phyloP scores from a whole-genome alignment of 2,888 invertebrate species.

The Nymphalis c-album region DNA sequence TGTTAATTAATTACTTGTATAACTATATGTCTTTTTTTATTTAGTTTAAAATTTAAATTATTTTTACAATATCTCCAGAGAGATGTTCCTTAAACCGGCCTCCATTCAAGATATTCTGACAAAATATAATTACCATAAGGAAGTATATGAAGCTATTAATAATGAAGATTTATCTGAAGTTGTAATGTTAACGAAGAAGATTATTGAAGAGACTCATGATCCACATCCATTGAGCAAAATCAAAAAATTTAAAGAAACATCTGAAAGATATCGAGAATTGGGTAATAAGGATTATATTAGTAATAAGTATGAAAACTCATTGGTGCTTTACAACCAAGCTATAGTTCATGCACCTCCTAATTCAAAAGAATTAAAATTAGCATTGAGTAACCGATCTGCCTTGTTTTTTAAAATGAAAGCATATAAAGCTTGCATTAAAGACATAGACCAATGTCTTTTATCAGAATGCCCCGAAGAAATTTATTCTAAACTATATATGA shows the following conservation, averaged over 20 bases:
- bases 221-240: conserved; percentile 19
- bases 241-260: conserved; percentile 38
- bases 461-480: conserved; percentile 45
- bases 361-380: conserved; percentile 42
- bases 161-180: conserved; percentile 41
- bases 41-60: not conserved
- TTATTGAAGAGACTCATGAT: conserved; percentile 38
- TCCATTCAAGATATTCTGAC: conserved; percentile 15
- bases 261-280: conserved; percentile 37
- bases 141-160: conserved; percentile 42
- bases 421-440: conserved; percentile 40
- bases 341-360: conserved; percentile 44
- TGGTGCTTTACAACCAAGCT: conserved; percentile 45
- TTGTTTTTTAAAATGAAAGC: conserved; percentile 35
- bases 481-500: conserved; percentile 38
- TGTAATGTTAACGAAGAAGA: conserved; percentile 38
- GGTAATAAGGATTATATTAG: conserved; percentile 41
- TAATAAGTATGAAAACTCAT: conserved; percentile 33
- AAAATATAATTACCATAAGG: conserved; percentile 43
- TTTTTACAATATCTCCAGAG: not conserved
- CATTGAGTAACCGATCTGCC: conserved; percentile 47
- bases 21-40: not conserved
- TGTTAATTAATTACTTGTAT: too few species aligned
- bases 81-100: conserved; percentile 19
- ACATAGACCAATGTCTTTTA: conserved; percentile 44